These are phyloP conservation scores for Sminthurides bifidus DNA, from an alignment of 1,140 invertebrate species.

Conservation along the genomic window DNA sequence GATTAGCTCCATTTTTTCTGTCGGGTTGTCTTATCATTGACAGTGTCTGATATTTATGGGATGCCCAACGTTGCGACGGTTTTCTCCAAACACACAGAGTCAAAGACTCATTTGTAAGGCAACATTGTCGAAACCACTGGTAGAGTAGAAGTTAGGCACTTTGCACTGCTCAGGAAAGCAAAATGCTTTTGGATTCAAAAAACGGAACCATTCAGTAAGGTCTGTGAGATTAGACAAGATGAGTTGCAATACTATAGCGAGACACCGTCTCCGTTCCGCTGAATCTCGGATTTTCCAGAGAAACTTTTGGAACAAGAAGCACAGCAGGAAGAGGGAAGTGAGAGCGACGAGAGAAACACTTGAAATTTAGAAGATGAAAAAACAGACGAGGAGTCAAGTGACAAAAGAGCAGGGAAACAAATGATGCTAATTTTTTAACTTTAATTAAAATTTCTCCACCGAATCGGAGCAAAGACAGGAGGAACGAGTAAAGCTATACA, in stretches of 20 bases:
- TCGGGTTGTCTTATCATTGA: too few species aligned
- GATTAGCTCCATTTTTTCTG: too few species aligned
- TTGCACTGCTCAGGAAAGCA: too few species aligned
- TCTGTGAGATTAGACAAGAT: background rate
- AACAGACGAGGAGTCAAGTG: constrained; percentile 2
- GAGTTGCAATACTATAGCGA: background rate
- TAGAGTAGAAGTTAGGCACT: too few species aligned
- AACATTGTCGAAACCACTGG: too few species aligned
- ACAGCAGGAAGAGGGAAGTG: background rate
- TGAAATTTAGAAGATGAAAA: background rate
- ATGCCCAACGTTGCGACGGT: too few species aligned
- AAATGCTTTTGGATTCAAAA: too few species aligned
- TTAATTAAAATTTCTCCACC: constrained; percentile 21
- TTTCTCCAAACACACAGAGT: too few species aligned
- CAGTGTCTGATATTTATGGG: too few species aligned
- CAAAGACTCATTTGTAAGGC: too few species aligned
- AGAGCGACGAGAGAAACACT: constrained; percentile 1
- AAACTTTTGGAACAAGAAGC: background rate
- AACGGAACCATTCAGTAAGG: too few species aligned
- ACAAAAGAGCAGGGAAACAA: constrained; percentile 13
- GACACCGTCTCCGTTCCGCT: background rate
- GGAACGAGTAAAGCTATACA: too few species aligned
- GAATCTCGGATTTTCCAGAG: background rate
- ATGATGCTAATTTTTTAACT: constrained; percentile 28
- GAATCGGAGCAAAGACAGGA: constrained; percentile 6